Conservation (phyloP, 1,140 invertebrate species). For the Homarus americanus region DNA sequence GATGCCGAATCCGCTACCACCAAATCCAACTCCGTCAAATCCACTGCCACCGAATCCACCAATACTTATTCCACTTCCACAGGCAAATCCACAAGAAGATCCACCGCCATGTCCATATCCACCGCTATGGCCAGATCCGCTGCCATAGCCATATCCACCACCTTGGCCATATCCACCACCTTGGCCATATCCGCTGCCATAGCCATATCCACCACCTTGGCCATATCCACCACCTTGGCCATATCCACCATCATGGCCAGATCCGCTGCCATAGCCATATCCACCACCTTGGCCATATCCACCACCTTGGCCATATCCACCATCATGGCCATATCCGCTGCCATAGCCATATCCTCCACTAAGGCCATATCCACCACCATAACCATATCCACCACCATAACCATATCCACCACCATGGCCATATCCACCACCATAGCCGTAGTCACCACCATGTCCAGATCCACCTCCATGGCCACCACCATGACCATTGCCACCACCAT, state of each 20-base stretch:
- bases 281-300: not conserved
- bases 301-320: not conserved
- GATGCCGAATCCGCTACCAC: no score
- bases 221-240: not conserved
- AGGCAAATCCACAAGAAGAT: not conserved
- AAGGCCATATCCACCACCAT: not conserved
- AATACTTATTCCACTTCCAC: not conserved
- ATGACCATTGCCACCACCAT: not conserved
- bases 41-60: not conserved
- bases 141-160: no score
- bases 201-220: not conserved
- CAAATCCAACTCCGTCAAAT: no score
- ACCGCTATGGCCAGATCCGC: no score
- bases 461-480: not conserved
- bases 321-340: not conserved
- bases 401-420: no score
- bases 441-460: not conserved
- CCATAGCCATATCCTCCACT: not conserved
- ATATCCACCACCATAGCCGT: not conserved
- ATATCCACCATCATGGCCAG: not conserved
- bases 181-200: not conserved
- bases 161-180: no score
- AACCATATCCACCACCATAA: no score
- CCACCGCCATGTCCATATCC: no score
- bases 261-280: no score